These are phyloP conservation scores for Craterocephalus amniculus DNA, from an alignment of 2,797 vertebrate species.

Conservation along the genomic window DNA sequence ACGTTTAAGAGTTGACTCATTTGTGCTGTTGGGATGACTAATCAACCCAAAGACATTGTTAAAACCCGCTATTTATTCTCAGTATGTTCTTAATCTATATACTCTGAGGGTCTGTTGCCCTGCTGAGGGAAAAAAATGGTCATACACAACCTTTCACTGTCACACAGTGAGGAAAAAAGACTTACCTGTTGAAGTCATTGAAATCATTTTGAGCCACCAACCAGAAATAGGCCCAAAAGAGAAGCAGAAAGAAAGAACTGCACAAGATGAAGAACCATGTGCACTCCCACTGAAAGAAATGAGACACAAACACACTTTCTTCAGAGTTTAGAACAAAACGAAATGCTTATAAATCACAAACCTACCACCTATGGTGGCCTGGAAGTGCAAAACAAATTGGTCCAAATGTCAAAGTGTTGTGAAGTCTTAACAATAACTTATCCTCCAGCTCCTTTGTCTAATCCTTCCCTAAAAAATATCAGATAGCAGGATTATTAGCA, in stretches of 20 bases:
- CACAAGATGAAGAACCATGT: constrained; percentile 92
- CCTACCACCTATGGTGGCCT: too few species aligned
- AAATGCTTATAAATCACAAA: too few species aligned
- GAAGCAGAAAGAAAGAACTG: constrained; percentile 90
- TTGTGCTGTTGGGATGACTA: not conserved
- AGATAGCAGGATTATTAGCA: too few species aligned
- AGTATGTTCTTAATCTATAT: not conserved
- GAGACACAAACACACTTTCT: constrained; percentile 11
- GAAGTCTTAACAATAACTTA: too few species aligned
- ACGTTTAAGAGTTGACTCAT: not conserved
- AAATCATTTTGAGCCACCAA: constrained; percentile 96
- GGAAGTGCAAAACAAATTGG: too few species aligned
- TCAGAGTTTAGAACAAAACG: too few species aligned
- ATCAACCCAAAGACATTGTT: not conserved
- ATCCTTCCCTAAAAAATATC: too few species aligned
- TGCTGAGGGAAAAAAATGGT: too few species aligned
- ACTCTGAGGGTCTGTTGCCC: not conserved
- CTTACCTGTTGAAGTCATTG: constrained; percentile 97
- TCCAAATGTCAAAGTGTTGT: too few species aligned
- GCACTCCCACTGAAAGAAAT: constrained; percentile 89
- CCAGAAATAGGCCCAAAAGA: constrained; percentile 97
- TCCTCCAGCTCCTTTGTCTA: too few species aligned
- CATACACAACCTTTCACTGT: not conserved
- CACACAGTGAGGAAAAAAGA: constrained; percentile 19
- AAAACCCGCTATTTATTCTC: not conserved